These are phyloP conservation scores for Vulpes vulpes DNA, from an alignment of 2,113 vertebrate genomes.

Conservation along the genomic window DNA sequence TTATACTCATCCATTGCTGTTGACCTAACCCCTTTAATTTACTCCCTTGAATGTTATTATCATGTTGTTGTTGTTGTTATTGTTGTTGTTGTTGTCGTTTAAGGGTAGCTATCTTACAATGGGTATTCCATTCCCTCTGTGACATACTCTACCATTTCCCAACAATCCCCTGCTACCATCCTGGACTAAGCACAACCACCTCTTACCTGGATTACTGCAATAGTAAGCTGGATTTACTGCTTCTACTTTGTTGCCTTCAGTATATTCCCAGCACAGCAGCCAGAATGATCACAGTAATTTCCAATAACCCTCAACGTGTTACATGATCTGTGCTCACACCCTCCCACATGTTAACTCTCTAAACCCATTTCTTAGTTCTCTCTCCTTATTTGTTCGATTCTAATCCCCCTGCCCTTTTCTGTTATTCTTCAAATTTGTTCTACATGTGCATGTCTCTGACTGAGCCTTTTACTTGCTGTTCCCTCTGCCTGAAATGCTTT, in stretches of 20 bases:
- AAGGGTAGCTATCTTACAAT: background rate
- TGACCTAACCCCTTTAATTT: background rate
- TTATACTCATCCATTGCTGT: background rate
- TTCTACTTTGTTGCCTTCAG: background rate
- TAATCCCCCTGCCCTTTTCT: background rate
- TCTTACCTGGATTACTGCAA: background rate
- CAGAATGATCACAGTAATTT: background rate
- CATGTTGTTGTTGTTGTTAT: background rate
- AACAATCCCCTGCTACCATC: fast-evolving
- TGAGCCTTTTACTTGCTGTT: background rate
- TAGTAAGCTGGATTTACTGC: fast-evolving
- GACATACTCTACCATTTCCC: background rate
- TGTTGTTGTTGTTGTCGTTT: background rate
- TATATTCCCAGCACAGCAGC: background rate
- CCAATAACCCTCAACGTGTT: background rate
- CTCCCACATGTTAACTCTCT: background rate
- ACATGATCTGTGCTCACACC: background rate
- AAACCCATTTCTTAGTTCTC: background rate
- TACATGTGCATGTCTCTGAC: background rate
- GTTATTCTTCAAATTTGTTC: background rate
- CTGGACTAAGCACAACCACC: background rate
- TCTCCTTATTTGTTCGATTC: background rate
- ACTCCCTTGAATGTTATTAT: background rate
- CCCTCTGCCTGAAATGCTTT: background rate
- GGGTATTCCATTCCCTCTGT: background rate